Conservation (phyloP, 2,888 invertebrate genomes). For the Polietes domitor region DNA sequence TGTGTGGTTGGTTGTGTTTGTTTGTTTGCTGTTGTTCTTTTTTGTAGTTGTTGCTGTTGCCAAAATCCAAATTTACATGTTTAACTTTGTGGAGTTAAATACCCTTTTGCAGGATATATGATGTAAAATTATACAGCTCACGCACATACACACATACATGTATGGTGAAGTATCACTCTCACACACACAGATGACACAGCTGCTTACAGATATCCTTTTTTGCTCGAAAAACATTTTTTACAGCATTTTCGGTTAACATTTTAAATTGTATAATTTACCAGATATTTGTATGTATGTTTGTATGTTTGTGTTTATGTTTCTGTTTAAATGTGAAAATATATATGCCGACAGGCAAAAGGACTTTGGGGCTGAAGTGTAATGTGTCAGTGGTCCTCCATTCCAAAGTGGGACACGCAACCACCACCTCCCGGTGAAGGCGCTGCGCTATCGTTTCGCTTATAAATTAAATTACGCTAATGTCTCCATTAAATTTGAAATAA, state of each 20-base stretch:
- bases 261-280: neutral
- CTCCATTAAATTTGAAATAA: neutral
- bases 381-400: too few species aligned
- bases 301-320: too few species aligned
- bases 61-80: neutral
- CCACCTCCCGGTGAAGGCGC: too few species aligned
- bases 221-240: neutral
- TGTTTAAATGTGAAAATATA: neutral
- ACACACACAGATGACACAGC: neutral
- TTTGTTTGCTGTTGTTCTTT: too few species aligned
- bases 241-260: neutral
- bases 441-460: neutral
- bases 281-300: too few species aligned
- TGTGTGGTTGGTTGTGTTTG: too few species aligned
- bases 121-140: neutral
- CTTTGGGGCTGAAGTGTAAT: neutral
- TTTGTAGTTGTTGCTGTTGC: neutral
- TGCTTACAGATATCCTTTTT: neutral
- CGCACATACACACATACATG: neutral
- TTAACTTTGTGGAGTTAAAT: neutral
- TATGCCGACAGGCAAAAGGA: neutral
- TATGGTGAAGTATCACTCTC: neutral
- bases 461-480: slow-evolving; percentile 11
- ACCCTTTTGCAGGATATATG: neutral
- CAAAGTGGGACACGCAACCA: too few species aligned